Evolutionary conservation across 2,888 invertebrate species (phyloP).

Genomic region (Netelia virgata): DNA sequence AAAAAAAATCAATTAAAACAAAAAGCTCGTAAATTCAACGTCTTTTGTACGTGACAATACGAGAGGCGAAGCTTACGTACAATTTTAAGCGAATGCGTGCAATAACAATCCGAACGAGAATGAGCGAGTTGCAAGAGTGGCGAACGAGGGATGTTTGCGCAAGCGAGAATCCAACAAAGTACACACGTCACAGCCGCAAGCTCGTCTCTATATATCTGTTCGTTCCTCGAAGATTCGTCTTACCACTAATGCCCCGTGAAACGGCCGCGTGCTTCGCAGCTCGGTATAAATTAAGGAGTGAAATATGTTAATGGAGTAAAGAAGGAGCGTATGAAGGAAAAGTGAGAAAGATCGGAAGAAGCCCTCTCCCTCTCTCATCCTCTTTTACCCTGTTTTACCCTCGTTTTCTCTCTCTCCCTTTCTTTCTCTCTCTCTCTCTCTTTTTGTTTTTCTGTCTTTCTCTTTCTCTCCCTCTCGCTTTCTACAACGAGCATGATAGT

Average conservation of each 20-base stretch:
- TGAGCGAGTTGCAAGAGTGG: too few species aligned
- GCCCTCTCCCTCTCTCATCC: constrained; percentile 1
- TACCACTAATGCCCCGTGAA: constrained; percentile 79
- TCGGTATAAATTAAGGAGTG: constrained; percentile 79
- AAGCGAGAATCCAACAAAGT: constrained; percentile 15
- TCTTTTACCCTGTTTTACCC: neutral
- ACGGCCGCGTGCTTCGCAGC: constrained; percentile 73
- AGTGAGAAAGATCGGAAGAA: constrained; percentile 59
- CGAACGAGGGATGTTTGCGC: neutral
- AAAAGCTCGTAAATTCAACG: neutral
- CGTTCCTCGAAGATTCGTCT: constrained; percentile 72
- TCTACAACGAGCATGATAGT: constrained; percentile 26
- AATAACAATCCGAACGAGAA: constrained; percentile 32
- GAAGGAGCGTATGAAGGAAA: constrained; percentile 35
- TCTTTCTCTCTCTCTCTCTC: neutral
- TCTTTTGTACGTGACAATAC: too few species aligned
- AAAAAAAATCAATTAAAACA: neutral
- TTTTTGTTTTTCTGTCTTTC: neutral
- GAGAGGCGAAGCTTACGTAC: neutral
- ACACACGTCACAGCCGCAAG: constrained; percentile 9
- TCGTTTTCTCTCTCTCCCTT: neutral
- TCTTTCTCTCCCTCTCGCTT: neutral
- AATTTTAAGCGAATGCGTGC: constrained; percentile 31
- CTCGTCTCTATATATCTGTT: constrained; percentile 25
- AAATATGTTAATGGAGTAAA: constrained; percentile 81